Evolutionary conservation across 2,113 vertebrate species (phyloP).

Genomic region (Desmodus rotundus): DNA sequence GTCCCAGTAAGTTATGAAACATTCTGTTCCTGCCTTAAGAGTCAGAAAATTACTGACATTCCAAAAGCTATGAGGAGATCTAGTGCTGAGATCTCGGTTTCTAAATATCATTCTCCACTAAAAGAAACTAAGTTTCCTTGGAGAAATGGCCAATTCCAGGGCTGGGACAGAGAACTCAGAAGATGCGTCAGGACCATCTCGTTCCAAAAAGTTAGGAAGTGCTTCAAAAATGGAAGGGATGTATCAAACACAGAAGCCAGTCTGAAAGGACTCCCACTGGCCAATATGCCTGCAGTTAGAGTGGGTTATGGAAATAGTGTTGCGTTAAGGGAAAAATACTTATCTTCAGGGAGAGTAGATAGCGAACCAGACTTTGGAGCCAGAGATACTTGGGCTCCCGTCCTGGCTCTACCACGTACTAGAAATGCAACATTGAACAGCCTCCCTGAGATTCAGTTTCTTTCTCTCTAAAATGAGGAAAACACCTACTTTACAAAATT

Average conservation of each 20-base stretch:
- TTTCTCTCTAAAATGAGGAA: slow-evolving; percentile 20
- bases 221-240: neutral
- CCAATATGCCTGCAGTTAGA: neutral
- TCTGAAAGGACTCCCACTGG: neutral
- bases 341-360: neutral
- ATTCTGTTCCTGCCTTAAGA: neutral
- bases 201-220: neutral
- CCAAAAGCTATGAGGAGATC: neutral
- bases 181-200: neutral
- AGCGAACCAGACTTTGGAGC: neutral
- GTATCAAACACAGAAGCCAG: neutral
- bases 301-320: neutral
- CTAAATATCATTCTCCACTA: neutral
- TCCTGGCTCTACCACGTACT: neutral
- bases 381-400: neutral
- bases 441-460: neutral
- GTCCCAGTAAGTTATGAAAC: neutral
- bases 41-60: neutral
- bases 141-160: neutral
- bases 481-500: neutral
- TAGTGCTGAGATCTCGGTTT: neutral
- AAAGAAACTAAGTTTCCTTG: neutral
- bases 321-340: neutral
- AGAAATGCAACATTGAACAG: neutral
- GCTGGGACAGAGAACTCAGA: neutral